Percentiles rank a stretch among this genome's conserved stretches.
Evolutionary conservation across 1,140 invertebrate species (phyloP).

Genomic region (Orius insidiosus): DNA sequence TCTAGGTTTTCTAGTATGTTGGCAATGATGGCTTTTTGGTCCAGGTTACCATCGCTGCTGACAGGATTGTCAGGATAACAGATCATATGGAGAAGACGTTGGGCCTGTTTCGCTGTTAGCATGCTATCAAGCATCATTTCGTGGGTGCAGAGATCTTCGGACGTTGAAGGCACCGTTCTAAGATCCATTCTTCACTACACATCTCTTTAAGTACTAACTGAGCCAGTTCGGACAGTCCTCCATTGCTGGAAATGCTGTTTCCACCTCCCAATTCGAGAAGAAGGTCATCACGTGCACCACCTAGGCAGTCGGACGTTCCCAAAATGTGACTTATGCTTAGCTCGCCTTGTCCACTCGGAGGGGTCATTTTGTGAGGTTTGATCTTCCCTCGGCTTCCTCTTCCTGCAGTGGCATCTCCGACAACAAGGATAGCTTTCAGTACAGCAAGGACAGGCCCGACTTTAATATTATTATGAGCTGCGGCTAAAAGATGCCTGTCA

Average conservation of each 20-base stretch:
- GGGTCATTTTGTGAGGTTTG: slow-evolving; percentile 12
- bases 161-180: slow-evolving; percentile 83
- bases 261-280: slow-evolving; percentile 43
- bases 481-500: slow-evolving; percentile 81
- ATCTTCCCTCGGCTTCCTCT: slow-evolving; percentile 13
- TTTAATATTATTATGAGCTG: slow-evolving; percentile 79
- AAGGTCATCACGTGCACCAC: slow-evolving; percentile 46
- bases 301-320: slow-evolving; percentile 59
- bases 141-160: slow-evolving; percentile 75
- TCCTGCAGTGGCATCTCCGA: slow-evolving; percentile 22
- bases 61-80: slow-evolving; percentile 75
- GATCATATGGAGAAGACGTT: slow-evolving; percentile 82
- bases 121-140: slow-evolving; percentile 82
- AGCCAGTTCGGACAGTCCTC: slow-evolving; percentile 64
- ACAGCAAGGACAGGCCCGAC: slow-evolving; percentile 84
- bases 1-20: slow-evolving; percentile 81
- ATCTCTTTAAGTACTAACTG: slow-evolving; percentile 81
- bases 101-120: slow-evolving; percentile 64
- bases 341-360: slow-evolving; percentile 38
- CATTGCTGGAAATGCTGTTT: slow-evolving; percentile 6
- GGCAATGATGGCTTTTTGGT: slow-evolving; percentile 62
- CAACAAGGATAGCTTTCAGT: slow-evolving; percentile 43
- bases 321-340: slow-evolving; percentile 67
- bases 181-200: slow-evolving; percentile 89
- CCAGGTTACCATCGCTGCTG: slow-evolving; percentile 54